Evolutionary conservation across 2,888 invertebrate species (phyloP).

Genomic region (Buathra laborator): DNA sequence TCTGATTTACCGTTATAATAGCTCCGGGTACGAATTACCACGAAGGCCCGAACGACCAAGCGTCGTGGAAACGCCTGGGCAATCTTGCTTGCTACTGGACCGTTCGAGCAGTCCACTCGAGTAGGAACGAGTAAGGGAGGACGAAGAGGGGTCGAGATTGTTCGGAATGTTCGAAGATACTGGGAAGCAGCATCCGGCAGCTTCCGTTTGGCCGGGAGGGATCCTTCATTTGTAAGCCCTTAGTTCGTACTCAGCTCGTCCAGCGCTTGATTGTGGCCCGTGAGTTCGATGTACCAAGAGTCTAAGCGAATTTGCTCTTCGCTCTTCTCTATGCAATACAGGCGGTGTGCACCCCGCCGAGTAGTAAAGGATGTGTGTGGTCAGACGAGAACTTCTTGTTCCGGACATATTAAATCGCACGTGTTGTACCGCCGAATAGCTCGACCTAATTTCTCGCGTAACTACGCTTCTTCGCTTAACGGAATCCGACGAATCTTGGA

Average conservation of each 20-base stretch:
- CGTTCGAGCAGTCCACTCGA: conserved; percentile 28
- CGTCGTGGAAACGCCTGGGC: conserved; percentile 11
- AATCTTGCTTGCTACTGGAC: conserved; percentile 27
- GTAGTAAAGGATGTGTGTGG: conserved; percentile 38
- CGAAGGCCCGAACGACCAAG: conserved; percentile 32
- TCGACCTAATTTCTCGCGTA: conserved; percentile 13
- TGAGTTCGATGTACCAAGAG: conserved; percentile 40
- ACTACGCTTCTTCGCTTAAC: not conserved
- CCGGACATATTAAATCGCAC: conserved; percentile 23
- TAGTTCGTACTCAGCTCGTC: conserved; percentile 43
- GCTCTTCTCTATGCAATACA: not conserved
- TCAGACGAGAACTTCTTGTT: conserved; percentile 37
- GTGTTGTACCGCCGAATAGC: conserved; percentile 2
- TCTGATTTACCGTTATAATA: conserved; percentile 64
- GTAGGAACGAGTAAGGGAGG: not conserved
- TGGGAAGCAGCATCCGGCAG: conserved; percentile 35
- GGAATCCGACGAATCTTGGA: not conserved
- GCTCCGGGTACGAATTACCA: conserved; percentile 53
- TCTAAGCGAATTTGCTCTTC: conserved; percentile 34
- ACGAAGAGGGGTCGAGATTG: conserved; percentile 28
- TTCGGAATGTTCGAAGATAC: conserved; percentile 58
- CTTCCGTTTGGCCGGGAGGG: conserved; percentile 34
- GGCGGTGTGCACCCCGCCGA: not conserved
- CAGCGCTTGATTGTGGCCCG: conserved; percentile 45
- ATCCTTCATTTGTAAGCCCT: conserved; percentile 60